Evolutionary conservation across 2,113 vertebrate species (phyloP).

Genomic region (Mustelus asterias): DNA sequence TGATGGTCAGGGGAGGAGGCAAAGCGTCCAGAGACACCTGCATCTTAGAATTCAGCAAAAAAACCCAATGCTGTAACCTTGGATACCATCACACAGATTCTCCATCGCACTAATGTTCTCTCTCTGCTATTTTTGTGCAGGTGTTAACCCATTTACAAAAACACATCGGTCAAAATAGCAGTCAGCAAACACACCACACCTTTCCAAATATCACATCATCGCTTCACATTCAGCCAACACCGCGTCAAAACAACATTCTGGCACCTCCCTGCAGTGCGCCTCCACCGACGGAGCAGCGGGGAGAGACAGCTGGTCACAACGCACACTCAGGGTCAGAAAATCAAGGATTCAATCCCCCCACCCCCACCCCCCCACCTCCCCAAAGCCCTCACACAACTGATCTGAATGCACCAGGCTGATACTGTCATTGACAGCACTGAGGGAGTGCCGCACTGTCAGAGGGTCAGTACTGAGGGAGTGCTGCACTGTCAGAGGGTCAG

Average conservation of each 20-base stretch:
- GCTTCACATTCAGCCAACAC: neutral
- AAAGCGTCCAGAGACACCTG: neutral
- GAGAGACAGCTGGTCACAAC: neutral
- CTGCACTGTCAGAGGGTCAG: no score
- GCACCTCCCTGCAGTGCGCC: rapidly evolving
- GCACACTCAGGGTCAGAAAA: neutral
- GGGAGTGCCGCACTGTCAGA: no score
- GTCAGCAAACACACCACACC: neutral
- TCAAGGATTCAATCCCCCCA: no score
- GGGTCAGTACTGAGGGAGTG: no score
- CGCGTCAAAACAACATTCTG: neutral
- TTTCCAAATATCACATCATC: neutral
- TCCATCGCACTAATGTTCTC: neutral
- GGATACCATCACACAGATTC: neutral
- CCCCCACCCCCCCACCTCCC: no score
- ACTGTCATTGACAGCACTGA: no score
- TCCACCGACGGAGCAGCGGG: neutral
- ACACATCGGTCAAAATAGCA: neutral
- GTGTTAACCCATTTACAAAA: neutral
- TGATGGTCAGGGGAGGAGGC: neutral
- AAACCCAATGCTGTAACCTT: neutral
- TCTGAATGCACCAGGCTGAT: no score
- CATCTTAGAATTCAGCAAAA: neutral
- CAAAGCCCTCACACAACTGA: no score
- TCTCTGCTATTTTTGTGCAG: neutral